A percentile compares a stretch with the other conserved stretches of the same genome.
Conservation (phyloP, 2,797 vertebrate genomes). For the Phylloscopus collybita region DNA sequence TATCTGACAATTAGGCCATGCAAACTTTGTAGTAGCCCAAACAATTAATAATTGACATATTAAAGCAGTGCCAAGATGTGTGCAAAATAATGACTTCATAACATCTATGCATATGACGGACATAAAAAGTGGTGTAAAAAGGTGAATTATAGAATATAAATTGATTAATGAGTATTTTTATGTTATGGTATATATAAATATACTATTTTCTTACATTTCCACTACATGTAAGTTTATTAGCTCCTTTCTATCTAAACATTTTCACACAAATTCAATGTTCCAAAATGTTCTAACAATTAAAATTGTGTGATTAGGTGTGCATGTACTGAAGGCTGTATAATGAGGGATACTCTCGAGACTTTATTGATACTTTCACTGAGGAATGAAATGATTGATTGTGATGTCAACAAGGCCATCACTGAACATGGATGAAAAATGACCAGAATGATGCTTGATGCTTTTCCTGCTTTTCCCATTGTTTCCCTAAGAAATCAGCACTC, state of each 20-base stretch:
- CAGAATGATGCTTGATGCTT: background rate
- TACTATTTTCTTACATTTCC: background rate
- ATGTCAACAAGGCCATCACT: background rate
- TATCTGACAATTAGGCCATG: background rate
- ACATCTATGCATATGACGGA: background rate
- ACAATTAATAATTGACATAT: background rate
- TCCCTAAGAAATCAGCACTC: background rate
- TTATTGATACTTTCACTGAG: background rate
- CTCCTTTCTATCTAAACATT: background rate
- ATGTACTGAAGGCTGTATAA: background rate
- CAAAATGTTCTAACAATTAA: background rate
- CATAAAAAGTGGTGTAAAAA: background rate
- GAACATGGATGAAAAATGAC: background rate
- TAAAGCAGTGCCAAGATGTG: background rate
- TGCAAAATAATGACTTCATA: background rate
- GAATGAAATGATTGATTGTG: constrained; percentile 12
- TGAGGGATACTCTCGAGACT: background rate
- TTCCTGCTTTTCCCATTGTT: background rate
- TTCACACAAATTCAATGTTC: background rate
- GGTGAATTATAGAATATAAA: background rate
- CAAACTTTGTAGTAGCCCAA: background rate
- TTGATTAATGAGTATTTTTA: background rate
- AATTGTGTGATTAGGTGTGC: background rate
- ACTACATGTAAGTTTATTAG: background rate
- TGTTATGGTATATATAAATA: background rate